Base-by-base conservation (phyloP, 2,797 vertebrate species). In the Borostomias antarcticus region DNA sequence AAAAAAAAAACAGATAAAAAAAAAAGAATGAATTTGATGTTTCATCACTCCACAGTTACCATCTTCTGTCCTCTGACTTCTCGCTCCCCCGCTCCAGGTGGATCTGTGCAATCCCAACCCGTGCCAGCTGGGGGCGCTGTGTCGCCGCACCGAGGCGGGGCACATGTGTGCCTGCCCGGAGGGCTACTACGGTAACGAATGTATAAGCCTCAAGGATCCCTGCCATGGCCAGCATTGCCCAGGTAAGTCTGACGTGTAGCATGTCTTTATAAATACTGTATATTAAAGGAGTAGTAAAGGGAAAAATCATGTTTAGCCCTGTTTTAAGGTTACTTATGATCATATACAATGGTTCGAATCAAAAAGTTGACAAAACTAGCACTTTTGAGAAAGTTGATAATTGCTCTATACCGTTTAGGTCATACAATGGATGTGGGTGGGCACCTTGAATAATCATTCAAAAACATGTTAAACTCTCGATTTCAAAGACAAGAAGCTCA, bases 71-170 rank as follows among this genome's bases (percentile, higher is more conserved):
- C 2, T 8, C 56, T 52, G 2, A 9, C 35, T 52, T 30, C 7
- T 43, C 47, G 45, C 43, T 58, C 74, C 82, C 51, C 77, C 93
- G 93, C 58, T 76, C 0, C 33, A 13, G 1, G 29, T 85, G 73
- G 90, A 94, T 81, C 67, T 66, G 9, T 94, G 93, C 79, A 82
- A 88, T 75, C 87, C 91, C 29, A 94, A 91, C 75, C 93, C 92
- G 0, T 94, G 93, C 80, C 91, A 90, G 25, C 86, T 90, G 64
- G 92, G 89, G 25, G 68, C 73, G 23, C 53, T 86, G 15, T 94
- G 93, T 64, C 85, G 75, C 52, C 85, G 73, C 60, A 69, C 67
- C 6, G 89, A 89, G 29, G 91, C 86, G 63, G 86, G 79, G 57
- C 89, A 90, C 54, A 53, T 72, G 47, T 94, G 93, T 62, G 67